phyloP scores from a whole-genome alignment of 2,888 invertebrate genomes.

The Julus scanicus region DNA sequence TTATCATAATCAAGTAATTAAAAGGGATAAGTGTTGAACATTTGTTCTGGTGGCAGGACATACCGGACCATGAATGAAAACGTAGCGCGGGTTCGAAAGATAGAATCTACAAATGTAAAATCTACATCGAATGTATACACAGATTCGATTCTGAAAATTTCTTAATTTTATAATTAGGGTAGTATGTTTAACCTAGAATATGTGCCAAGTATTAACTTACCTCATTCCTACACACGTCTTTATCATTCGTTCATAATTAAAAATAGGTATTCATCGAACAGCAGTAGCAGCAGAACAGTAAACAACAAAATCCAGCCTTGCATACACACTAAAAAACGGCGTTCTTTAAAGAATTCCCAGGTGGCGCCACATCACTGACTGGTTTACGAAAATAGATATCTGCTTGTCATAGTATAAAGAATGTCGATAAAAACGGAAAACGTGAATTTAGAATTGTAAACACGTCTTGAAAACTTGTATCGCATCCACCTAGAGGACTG shows the following conservation, averaged over 20 bases:
- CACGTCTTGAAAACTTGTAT: background rate
- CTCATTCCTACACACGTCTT: constrained; percentile 11
- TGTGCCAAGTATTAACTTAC: background rate
- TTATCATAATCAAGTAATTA: background rate
- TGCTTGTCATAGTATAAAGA: background rate
- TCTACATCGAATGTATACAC: background rate
- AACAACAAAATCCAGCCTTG: background rate
- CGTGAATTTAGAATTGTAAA: background rate
- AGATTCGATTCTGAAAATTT: background rate
- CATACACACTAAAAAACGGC: background rate
- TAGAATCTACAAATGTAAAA: background rate
- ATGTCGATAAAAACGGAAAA: background rate
- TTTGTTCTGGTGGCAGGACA: background rate
- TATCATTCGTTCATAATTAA: constrained; percentile 2
- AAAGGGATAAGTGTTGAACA: background rate
- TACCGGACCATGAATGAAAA: background rate
- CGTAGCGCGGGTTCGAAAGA: background rate
- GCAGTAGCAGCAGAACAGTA: background rate
- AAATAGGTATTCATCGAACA: background rate
- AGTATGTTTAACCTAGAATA: background rate
- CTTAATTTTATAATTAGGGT: background rate
- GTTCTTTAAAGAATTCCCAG: background rate
- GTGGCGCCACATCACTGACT: background rate
- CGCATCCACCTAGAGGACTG: background rate
- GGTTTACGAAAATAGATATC: background rate